phyloP scores from a whole-genome alignment of 2,888 invertebrate species.

The Willowsia nigromaculata region DNA sequence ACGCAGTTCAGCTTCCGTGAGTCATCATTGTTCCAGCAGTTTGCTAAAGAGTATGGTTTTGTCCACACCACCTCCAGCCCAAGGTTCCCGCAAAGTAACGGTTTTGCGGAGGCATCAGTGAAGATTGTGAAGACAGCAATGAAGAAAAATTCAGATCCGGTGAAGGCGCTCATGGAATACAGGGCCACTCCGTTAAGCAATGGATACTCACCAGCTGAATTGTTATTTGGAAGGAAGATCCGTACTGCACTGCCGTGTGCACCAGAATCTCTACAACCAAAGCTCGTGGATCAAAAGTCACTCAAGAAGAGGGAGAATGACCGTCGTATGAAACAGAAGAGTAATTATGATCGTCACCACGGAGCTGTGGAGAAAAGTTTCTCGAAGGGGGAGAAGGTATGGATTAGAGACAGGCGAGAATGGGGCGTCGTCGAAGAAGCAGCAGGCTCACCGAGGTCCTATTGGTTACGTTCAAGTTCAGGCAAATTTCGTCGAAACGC shows the following conservation, averaged over 20 bases:
- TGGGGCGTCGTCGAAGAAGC: constrained; percentile 58
- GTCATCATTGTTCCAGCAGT: constrained; percentile 69
- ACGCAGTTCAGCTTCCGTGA: constrained; percentile 72
- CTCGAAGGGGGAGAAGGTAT: constrained; percentile 76
- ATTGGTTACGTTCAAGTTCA: constrained; percentile 32
- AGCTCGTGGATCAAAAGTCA: not conserved
- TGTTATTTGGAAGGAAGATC: constrained; percentile 78
- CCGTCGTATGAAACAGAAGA: constrained; percentile 70
- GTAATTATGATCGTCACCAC: constrained; percentile 73
- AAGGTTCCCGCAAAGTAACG: constrained; percentile 76
- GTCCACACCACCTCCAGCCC: constrained; percentile 74
- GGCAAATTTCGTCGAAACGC: constrained; percentile 44
- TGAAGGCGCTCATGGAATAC: constrained; percentile 77
- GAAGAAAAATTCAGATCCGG: constrained; percentile 77
- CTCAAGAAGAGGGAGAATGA: constrained; percentile 64
- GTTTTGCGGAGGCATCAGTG: constrained; percentile 76
- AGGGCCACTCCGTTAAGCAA: constrained; percentile 76
- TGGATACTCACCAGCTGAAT: constrained; percentile 78
- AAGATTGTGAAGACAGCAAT: constrained; percentile 76
- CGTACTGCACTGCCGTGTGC: constrained; percentile 76
- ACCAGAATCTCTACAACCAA: not conserved
- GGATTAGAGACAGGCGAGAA: constrained; percentile 76
- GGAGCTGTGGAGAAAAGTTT: constrained; percentile 65
- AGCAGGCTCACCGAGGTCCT: constrained; percentile 53
- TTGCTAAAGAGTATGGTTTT: constrained; percentile 76